These are phyloP conservation scores for Tenodera sinensis DNA, from an alignment of 2,888 invertebrate species.

Conservation along the genomic window DNA sequence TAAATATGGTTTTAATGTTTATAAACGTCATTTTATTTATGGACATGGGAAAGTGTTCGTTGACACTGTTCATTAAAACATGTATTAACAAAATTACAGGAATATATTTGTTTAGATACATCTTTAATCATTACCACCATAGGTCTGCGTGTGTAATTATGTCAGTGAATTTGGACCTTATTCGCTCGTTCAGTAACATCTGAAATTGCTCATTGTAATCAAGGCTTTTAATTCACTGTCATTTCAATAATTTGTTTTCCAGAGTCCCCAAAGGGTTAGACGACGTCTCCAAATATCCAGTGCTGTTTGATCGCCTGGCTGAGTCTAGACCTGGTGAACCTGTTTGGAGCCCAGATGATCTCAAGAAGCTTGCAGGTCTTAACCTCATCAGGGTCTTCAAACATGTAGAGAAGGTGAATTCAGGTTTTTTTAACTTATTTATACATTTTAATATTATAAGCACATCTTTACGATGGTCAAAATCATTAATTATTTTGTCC, in stretches of 20 bases:
- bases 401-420: slow-evolving; percentile 41
- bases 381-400: slow-evolving; percentile 50
- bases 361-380: slow-evolving; percentile 49
- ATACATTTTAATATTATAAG: background rate
- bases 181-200: no score
- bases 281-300: slow-evolving; percentile 47
- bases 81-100: no score
- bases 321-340: background rate
- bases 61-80: no score
- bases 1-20: no score
- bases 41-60: no score
- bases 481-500: background rate
- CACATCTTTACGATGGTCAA: background rate
- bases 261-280: slow-evolving; percentile 46
- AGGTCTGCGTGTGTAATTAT: no score
- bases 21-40: no score
- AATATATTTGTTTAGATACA: no score
- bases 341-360: slow-evolving; percentile 46
- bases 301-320: slow-evolving; percentile 43
- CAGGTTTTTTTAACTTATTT: background rate
- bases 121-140: no score
- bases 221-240: no score
- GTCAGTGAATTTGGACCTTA: no score
- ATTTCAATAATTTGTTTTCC: slow-evolving; percentile 14
- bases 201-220: no score